Evolutionary conservation across 2,888 invertebrate species (phyloP), one percentile per base, ranked within the genome.

Genomic region (Glomeris marginata): DNA sequence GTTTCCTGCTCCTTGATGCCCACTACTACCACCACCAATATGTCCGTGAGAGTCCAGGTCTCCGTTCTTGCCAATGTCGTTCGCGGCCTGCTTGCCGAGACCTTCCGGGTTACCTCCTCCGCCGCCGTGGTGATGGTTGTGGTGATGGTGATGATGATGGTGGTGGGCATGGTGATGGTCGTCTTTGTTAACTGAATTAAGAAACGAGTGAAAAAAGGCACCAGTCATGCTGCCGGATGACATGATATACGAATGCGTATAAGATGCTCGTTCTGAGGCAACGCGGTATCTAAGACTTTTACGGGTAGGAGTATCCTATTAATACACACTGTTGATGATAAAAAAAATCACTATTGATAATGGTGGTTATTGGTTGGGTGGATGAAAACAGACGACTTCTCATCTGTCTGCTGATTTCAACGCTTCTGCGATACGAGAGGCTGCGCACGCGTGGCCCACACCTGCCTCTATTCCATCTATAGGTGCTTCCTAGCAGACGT

Each of bases 11-110:
- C 28, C 28, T 28, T 45, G 45, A 18, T 36, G 45, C 36, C 45
- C 45, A 45, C 21, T 35, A 45, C 15, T 34, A 33, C 34, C 35
- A 35, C 36, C 35, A 45, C 34, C 21, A 36, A 21, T 33, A 20
- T 38, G 40, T 21, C 47, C 47, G 40, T 34, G 18, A 10, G 45
- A 48, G 35, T 50, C 50, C 43, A 52, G 48, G 20, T 47, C 52
- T 22, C 52, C 52, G 37, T 52, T 52, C 42, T 52, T 52, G 48
- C 40, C 18, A 18, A 15, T 15, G 22, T n/a, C 16, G 22, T 15
- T 41, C 45, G 33, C 18, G 15, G 28, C 15, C 11, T 45, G 28
- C 5, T 45, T 45, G 28, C 16, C 15, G 45, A 33, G 28, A 34
- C 5, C 34, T 10, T 34, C 18, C 4, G 41, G 41, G 18, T 41